These are phyloP conservation scores for Idaea biselata DNA, from an alignment of 2,888 invertebrate species.

Conservation along the genomic window DNA sequence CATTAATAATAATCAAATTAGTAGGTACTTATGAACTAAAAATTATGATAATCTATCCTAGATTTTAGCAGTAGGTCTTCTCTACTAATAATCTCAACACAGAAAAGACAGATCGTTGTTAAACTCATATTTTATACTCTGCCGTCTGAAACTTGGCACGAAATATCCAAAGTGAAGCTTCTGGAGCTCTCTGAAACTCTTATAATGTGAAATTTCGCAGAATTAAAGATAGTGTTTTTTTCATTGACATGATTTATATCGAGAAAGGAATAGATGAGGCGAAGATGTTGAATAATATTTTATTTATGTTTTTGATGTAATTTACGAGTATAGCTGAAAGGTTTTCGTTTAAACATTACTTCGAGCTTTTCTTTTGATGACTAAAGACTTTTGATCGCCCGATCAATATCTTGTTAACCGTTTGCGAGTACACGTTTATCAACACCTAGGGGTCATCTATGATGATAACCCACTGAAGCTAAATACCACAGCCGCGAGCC, in stretches of 20 bases:
- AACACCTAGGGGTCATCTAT: too few relatives aligned
- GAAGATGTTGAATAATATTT: neutral
- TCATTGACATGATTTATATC: neutral
- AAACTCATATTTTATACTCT: neutral
- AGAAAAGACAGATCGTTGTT: neutral
- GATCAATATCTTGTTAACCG: too few relatives aligned
- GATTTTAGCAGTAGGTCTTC: too few relatives aligned
- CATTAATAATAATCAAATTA: too few relatives aligned
- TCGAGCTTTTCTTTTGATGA: too few relatives aligned
- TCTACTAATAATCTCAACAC: neutral
- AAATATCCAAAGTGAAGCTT: neutral
- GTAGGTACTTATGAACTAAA: too few relatives aligned
- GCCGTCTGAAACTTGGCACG: neutral
- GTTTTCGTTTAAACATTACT: neutral
- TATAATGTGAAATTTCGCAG: neutral
- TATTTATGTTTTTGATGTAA: neutral
- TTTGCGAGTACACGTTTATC: too few relatives aligned
- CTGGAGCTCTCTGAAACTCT: neutral
- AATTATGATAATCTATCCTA: too few relatives aligned
- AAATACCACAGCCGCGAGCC: too few relatives aligned
- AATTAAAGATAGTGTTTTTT: neutral
- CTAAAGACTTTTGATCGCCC: too few relatives aligned
- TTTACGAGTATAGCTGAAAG: neutral
- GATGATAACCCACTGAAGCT: too few relatives aligned
- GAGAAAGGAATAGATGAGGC: neutral